These are phyloP conservation scores for Peromyscus polionotus DNA, from an alignment of 2,113 vertebrate genomes.

Conservation along the genomic window DNA sequence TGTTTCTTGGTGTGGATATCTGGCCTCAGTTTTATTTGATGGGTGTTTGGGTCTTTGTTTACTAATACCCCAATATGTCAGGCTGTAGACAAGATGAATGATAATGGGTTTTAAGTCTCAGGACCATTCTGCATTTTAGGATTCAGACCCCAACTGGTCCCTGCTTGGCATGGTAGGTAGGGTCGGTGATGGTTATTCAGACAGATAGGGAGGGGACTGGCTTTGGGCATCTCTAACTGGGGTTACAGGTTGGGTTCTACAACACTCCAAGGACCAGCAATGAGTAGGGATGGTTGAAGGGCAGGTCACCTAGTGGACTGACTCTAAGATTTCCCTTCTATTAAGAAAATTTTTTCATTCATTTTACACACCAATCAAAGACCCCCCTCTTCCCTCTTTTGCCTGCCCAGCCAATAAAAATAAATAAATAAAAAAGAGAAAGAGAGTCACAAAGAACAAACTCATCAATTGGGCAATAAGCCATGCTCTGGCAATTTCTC, in stretches of 20 bases:
- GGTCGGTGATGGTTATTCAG: background rate
- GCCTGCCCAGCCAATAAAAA: too few relatives aligned
- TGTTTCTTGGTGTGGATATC: background rate
- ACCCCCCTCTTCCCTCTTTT: too few relatives aligned
- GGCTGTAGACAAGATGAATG: background rate
- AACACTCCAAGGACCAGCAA: background rate
- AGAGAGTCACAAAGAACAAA: background rate
- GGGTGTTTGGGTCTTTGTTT: background rate
- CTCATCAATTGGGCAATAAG: conserved; percentile 52
- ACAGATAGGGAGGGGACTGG: background rate
- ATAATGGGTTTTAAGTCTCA: background rate
- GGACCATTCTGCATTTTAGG: background rate
- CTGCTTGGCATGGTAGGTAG: background rate
- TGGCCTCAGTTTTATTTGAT: background rate
- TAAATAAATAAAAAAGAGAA: background rate
- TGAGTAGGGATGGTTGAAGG: background rate
- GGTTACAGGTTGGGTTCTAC: background rate
- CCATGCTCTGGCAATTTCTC: conserved; percentile 43
- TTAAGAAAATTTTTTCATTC: too few relatives aligned
- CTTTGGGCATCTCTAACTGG: background rate
- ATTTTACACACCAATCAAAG: too few relatives aligned
- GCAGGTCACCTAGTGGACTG: background rate
- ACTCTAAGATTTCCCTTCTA: background rate
- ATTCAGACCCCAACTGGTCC: background rate
- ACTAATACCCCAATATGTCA: background rate